Evolutionary conservation across 2,113 vertebrate genomes (phyloP).

Genomic region (Polyodon spathula): DNA sequence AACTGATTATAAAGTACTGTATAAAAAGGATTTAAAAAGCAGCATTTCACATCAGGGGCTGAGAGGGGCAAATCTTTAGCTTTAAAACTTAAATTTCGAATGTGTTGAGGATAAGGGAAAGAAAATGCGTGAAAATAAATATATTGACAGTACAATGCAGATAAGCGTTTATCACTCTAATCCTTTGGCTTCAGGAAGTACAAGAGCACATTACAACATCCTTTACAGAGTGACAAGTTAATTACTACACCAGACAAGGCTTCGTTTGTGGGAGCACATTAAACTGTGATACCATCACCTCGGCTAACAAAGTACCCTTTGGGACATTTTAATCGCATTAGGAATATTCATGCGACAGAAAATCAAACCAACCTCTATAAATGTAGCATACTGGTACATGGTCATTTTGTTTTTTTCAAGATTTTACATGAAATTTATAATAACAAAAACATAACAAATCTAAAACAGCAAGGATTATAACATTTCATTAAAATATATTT

Average conservation of each 20-base stretch:
- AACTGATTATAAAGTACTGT: no score
- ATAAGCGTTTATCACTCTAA: constrained; percentile 24
- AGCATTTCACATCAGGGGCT: constrained; percentile 10
- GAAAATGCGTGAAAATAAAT: constrained; percentile 5
- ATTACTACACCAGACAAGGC: constrained; percentile 38
- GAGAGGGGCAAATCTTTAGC: constrained; percentile 17
- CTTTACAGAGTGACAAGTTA: constrained; percentile 41
- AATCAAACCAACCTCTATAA: neutral
- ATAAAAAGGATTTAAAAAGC: no score
- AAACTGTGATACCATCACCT: constrained; percentile 41
- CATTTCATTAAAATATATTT: no score
- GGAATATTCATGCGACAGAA: constrained; percentile 9
- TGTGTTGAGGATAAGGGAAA: neutral
- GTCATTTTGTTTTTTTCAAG: neutral
- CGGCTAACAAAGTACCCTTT: constrained; percentile 36
- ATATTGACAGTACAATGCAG: constrained; percentile 12
- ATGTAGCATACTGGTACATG: neutral
- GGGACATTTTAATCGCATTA: constrained; percentile 34
- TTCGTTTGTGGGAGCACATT: constrained; percentile 33
- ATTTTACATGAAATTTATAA: neutral
- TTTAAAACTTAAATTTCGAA: neutral
- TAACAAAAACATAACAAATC: neutral
- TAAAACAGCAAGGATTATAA: neutral
- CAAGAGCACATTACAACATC: constrained; percentile 27
- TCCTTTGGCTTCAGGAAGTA: constrained; percentile 23